Percentiles rank a stretch among this genome's conserved stretches.
Evolutionary conservation across 2,113 vertebrate genomes (phyloP).

Genomic region (Nothoprocta perdicaria): DNA sequence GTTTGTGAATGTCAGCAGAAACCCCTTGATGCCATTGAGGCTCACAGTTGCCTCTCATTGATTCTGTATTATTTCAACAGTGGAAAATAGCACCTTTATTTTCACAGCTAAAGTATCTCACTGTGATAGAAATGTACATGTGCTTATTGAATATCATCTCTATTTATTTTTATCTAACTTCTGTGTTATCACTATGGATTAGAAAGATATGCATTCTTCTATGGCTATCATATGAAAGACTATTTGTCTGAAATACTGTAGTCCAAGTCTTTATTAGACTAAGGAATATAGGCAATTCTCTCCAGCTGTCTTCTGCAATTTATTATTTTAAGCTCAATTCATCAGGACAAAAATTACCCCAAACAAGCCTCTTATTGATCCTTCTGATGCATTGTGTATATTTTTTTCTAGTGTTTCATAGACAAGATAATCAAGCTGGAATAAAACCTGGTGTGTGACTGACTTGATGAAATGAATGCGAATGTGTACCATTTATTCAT

Average conservation of each 20-base stretch:
- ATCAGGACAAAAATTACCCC: background rate
- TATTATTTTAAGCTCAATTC: constrained; percentile 21
- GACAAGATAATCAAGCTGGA: background rate
- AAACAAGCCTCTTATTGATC: background rate
- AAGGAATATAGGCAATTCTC: background rate
- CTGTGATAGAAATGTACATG: constrained; percentile 65
- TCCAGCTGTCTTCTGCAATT: background rate
- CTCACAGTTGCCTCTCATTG: constrained; percentile 55
- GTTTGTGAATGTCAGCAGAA: constrained; percentile 62
- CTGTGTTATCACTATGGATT: constrained; percentile 19
- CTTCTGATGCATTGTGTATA: background rate
- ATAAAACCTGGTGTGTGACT: background rate
- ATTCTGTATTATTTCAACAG: constrained; percentile 70
- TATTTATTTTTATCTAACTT: constrained; percentile 47
- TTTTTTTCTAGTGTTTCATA: constrained; percentile 2
- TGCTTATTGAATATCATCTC: constrained; percentile 54
- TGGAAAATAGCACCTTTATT: constrained; percentile 64
- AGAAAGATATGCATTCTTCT: background rate
- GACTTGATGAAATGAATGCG: background rate
- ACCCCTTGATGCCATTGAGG: constrained; percentile 30
- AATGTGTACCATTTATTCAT: background rate
- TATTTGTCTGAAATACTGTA: background rate
- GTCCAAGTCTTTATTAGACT: background rate
- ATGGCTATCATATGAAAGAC: background rate
- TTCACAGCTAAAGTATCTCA: constrained; percentile 57